A percentile compares a stretch with the other conserved stretches of the same genome.
Conservation (phyloP, 1,140 invertebrate species). For the Leptinotarsa undecemlineata region DNA sequence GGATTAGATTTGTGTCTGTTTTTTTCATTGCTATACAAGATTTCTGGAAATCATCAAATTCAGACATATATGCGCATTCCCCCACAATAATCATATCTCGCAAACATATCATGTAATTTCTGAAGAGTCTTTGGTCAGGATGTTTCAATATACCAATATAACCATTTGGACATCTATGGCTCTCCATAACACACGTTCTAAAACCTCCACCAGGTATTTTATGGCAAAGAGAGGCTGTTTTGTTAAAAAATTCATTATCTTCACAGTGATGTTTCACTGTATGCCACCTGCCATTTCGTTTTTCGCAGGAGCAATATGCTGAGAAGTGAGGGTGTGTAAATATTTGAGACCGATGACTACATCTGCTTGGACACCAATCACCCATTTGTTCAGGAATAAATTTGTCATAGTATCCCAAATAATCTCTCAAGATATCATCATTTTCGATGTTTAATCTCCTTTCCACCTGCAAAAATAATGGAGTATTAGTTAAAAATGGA, state of each 20-base stretch:
- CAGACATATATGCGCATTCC: neutral
- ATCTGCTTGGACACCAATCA: conserved; percentile 17
- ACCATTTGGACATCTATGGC: conserved; percentile 19
- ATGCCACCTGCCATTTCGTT: neutral
- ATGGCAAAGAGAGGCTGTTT: conserved; percentile 2
- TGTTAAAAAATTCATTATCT: conserved; percentile 19
- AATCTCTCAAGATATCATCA: neutral
- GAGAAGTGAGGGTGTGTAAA: conserved; percentile 12
- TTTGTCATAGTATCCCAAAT: neutral
- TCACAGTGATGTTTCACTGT: neutral
- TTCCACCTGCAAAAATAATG: neutral
- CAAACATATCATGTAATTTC: conserved; percentile 28
- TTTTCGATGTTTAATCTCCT: neutral
- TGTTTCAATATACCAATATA: conserved; percentile 11
- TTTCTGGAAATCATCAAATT: conserved; percentile 18
- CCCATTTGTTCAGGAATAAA: conserved; percentile 10
- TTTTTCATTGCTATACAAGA: neutral
- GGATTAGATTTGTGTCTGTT: conserved; percentile 16
- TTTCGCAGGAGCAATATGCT: conserved; percentile 20
- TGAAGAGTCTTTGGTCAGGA: conserved; percentile 19
- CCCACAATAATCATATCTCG: conserved; percentile 10
- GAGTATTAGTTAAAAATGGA: too few species aligned
- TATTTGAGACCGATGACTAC: conserved; percentile 4
- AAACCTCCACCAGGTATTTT: conserved; percentile 21
- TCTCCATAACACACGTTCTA: conserved; percentile 13